Conservation (phyloP, 2,113 vertebrate species). For the Zootoca vivipara region DNA sequence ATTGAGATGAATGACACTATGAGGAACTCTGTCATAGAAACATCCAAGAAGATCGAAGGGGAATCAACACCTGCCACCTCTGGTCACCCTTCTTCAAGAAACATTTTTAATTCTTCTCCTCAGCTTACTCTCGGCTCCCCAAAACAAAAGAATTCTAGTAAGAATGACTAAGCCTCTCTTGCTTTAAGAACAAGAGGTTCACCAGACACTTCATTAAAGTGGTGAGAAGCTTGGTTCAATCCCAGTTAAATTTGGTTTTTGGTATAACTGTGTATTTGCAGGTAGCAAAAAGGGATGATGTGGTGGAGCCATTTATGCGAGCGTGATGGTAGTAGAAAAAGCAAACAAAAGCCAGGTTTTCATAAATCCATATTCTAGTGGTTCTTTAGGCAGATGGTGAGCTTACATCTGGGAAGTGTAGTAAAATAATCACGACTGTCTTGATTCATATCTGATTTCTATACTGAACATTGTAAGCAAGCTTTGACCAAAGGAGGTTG, state of each 20-base stretch:
- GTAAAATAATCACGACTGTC: too few relatives aligned
- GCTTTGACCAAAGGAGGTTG: background rate
- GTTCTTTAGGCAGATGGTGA: background rate
- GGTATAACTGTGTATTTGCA: background rate
- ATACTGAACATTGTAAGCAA: background rate
- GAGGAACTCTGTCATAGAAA: conserved; percentile 67
- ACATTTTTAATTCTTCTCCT: background rate
- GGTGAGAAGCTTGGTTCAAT: background rate
- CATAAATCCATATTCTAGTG: background rate
- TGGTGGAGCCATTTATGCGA: background rate
- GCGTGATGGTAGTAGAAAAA: background rate
- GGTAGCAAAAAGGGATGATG: background rate
- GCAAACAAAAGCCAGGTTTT: background rate
- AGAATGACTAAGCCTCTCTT: conserved; percentile 69
- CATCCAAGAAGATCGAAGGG: conserved; percentile 24
- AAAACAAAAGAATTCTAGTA: conserved; percentile 65
- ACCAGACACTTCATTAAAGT: background rate
- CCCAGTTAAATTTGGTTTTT: background rate
- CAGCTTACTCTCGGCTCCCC: conserved; percentile 56
- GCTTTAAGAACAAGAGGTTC: background rate
- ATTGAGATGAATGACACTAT: conserved; percentile 84
- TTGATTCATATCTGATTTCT: background rate
- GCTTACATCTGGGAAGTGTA: background rate
- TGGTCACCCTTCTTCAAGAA: background rate
- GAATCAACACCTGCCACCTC: conserved; percentile 11